Evolutionary conservation across 2,113 vertebrate species (phyloP), one percentile per base, ranked within the genome.

Genomic region (Asarcornis scutulata): DNA sequence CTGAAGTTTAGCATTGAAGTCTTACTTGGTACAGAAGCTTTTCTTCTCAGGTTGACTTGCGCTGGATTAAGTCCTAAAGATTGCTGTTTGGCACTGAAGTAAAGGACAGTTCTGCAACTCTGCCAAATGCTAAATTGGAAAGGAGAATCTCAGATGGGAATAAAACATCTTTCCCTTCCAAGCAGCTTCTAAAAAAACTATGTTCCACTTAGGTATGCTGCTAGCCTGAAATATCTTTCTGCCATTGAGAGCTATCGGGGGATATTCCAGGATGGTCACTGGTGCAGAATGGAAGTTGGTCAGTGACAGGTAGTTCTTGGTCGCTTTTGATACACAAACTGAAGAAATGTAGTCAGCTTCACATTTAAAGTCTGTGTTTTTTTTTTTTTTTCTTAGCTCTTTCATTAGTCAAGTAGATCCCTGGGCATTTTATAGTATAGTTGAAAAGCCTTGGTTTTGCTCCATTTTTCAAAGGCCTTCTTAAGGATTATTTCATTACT

Each of bases 1-100:
- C 93, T 88, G 79, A 20, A 97, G 69, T 83, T 83, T 81, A 86
- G 80, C 29, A 6, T 78, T 84, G 73, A n/a, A 76, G 46, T 73
- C 38, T 86, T 68, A 73, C 68, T 60, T 94, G 83, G 69, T 92
- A 29, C 66, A 73, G 86, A 71, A 83, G 69, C 53, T 91, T 93
- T 84, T 91, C 38, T 94, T 79, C 93, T 86, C 44, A n/a, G 55
- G 85, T 81, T 72, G n/a, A 48, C 53, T 63, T 77, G 29, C 78
- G 77, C 17, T 81, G 68, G 83, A 78, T 78, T 32, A 34, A 25
- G 16, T 46, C 60, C 86, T 81, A 86, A 86, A 81, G 64, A 13
- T 92, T 74, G 8, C 50, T 71, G 52, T 34, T 78, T 91, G 73
- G 36, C 68, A 22, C 46, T 68, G 83, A 56, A 91, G 53, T 29